Conservation (phyloP, 2,797 vertebrate genomes). For the Scarus forsteni region DNA sequence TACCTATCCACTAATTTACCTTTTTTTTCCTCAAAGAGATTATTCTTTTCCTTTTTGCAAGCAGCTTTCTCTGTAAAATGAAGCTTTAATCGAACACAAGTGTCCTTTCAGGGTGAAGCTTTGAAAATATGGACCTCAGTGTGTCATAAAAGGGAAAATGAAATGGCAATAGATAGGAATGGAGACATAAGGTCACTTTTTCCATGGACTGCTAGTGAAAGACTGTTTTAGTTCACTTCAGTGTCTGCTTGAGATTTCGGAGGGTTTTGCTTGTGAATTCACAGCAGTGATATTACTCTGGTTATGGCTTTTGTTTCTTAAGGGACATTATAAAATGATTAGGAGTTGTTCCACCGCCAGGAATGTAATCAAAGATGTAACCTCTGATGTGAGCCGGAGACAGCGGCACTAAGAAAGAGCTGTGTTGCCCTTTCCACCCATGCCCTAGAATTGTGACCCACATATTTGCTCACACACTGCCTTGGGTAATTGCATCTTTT, state of each 20-base stretch:
- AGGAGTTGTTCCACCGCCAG: constrained; percentile 6
- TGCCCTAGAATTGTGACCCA: constrained; percentile 82
- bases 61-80: constrained; percentile 22
- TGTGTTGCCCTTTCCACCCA: constrained; percentile 72
- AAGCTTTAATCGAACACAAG: constrained; percentile 18
- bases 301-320: constrained; percentile 23
- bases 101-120: constrained; percentile 45
- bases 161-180: constrained; percentile 76
- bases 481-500: constrained; percentile 72
- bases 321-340: constrained; percentile 11
- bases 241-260: constrained; percentile 42
- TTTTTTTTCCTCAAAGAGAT: constrained; percentile 23
- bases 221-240: constrained; percentile 57
- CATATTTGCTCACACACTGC: constrained; percentile 76
- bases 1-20: too few species aligned
- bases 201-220: constrained; percentile 62
- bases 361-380: constrained; percentile 57
- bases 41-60: constrained; percentile 22
- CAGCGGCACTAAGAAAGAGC: constrained; percentile 55
- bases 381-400: constrained; percentile 48
- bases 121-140: constrained; percentile 48
- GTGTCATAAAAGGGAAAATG: constrained; percentile 73
- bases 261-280: constrained; percentile 38
- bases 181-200: constrained; percentile 78
- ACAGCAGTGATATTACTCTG: constrained; percentile 30